Percentiles rank a stretch among this genome's conserved stretches.
Evolutionary conservation across 23 tunicate species (phyloP).

Genomic region (Styela clava): DNA sequence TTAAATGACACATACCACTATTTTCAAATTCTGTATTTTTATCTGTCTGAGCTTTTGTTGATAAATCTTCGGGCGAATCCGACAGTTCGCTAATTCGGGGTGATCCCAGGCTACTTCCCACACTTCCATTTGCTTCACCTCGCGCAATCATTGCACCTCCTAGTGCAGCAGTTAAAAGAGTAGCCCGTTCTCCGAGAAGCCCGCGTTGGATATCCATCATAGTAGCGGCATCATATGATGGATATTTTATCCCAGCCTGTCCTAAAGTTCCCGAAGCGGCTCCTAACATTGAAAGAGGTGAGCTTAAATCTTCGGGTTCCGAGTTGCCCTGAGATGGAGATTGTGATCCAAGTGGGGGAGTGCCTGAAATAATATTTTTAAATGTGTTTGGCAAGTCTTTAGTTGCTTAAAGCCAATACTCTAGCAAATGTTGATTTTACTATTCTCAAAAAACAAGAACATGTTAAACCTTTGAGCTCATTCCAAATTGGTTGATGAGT

Average conservation of each 20-base stretch:
- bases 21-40: no score
- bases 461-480: no score
- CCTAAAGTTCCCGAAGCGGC: neutral
- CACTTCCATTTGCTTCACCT: constrained; percentile 6
- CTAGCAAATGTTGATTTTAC: no score
- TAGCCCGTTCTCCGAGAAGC: constrained; percentile 30
- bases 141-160: neutral
- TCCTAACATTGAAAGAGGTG: constrained; percentile 14
- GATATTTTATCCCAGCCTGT: constrained; percentile 18
- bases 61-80: constrained; percentile 58
- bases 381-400: constrained; percentile 12
- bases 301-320: constrained; percentile 55
- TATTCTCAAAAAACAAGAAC: no score
- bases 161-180: constrained; percentile 26
- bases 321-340: constrained; percentile 30
- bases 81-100: constrained; percentile 75
- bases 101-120: constrained; percentile 37
- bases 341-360: neutral
- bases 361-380: no score
- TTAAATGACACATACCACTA: no score
- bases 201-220: constrained; percentile 42
- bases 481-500: no score
- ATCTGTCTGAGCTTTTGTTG: constrained; percentile 43
- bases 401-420: no score
- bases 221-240: constrained; percentile 38